Conservation (phyloP, 2,797 vertebrate species). For the Dendrocincla tyrannina region DNA sequence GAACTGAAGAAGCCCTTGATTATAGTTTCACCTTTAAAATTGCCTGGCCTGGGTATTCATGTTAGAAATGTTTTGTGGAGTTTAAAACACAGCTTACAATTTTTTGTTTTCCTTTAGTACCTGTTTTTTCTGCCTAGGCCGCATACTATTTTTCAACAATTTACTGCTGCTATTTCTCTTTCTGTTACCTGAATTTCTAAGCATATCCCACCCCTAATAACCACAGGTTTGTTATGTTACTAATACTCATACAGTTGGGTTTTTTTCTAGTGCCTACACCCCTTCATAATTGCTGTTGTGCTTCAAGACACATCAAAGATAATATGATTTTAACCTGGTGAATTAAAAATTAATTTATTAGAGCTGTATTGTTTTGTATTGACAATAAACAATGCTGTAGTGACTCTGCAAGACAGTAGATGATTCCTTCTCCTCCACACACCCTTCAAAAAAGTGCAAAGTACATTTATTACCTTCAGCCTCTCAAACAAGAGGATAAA, state of each 20-base stretch:
- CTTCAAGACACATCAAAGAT: background rate
- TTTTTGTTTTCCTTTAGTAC: background rate
- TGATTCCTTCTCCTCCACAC: fast-evolving
- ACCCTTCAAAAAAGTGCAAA: background rate
- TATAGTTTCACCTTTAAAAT: background rate
- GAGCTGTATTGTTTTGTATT: background rate
- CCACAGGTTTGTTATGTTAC: background rate
- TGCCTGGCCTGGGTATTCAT: background rate
- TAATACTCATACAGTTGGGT: background rate
- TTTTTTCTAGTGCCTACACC: background rate
- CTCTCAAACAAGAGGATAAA: background rate
- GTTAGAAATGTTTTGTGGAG: background rate
- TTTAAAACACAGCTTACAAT: background rate
- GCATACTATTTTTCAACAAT: background rate
- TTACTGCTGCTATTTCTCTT: background rate
- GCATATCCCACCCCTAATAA: background rate
- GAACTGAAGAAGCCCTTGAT: background rate
- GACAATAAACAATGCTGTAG: background rate
- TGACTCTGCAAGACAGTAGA: background rate
- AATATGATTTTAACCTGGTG: background rate
- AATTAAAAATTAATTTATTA: background rate
- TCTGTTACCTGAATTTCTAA: background rate
- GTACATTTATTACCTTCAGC: background rate
- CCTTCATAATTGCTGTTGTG: background rate
- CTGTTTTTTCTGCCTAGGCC: background rate